Evolutionary conservation across 2,113 vertebrate genomes (phyloP).

Genomic region (Lagopus muta): DNA sequence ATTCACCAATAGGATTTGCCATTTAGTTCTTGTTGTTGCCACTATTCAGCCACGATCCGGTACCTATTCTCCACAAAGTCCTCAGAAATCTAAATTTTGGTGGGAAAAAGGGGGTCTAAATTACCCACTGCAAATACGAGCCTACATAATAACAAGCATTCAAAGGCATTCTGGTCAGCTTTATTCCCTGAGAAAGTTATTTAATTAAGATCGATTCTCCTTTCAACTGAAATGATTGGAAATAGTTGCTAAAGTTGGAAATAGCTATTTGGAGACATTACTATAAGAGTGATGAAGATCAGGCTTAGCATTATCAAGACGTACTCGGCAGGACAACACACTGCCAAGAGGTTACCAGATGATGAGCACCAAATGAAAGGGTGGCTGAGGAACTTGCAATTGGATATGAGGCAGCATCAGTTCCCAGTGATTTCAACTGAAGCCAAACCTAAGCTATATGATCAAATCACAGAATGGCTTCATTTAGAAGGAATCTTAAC

Average conservation of each 20-base stretch:
- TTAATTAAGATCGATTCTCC: background rate
- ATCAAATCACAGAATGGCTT: background rate
- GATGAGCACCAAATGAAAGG: background rate
- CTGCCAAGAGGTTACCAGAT: background rate
- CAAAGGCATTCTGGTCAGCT: background rate
- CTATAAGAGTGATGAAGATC: background rate
- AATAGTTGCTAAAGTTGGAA: background rate
- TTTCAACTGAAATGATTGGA: background rate
- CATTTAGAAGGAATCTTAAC: background rate
- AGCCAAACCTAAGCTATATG: background rate
- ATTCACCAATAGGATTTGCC: background rate
- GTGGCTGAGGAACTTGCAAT: rapidly evolving
- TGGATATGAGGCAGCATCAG: background rate
- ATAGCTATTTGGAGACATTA: background rate
- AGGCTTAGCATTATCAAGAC: background rate
- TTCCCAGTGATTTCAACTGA: background rate
- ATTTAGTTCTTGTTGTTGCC: background rate
- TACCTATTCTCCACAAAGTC: background rate
- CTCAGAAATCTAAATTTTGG: background rate
- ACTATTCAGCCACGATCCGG: background rate
- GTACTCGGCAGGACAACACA: background rate
- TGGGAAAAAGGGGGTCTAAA: background rate
- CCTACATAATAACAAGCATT: background rate
- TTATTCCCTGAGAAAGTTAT: background rate
- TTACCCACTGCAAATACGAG: background rate